Base-by-base conservation (phyloP, 2,888 invertebrate genomes). In the Aspidiotus rigidus region DNA sequence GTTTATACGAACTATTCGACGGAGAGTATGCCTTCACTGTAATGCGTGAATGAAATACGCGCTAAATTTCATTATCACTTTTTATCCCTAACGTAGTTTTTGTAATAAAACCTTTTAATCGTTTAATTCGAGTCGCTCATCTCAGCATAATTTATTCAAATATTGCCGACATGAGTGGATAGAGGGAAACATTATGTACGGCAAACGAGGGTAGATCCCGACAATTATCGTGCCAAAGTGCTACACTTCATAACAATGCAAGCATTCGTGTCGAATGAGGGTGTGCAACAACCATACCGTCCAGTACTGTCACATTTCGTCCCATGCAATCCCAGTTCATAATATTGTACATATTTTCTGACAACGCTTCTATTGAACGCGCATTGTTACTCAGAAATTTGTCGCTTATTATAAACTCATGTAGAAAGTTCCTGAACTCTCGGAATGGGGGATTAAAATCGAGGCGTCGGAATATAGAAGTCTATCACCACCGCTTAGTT, bases 31-130 rank as follows among this genome's bases (percentile, higher is more conserved):
- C 28, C 28, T 28, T 3, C 28, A 28, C 2, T 28, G 28, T 28
- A 28, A 3, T 49, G 10, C 49, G 49, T n/a, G 49, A 13, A 49
- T 49, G 6, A 49, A 49, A 49, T n/a, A 49, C 49, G 49, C 49
- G n/a, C 49, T 49, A 49, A 49, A 49, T 49, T 49, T 49, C 49
- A 49, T 49, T 49, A 49, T 49, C 49, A 49, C 49, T 49, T 49
- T 49, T 49, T 49, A 13, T 13, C n/a, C 49, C 49, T n/a, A 13
- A 49, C 49, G n/a, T 28, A 28, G 5, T 28, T n/a, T 49, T n/a
- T 11, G 49, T 49, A 49, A 49, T 49, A 49, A 49, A 49, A 49
- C 49, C 49, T 49, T 49, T 49, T 49, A 49, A 49, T 49, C 49
- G 49, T 49, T 49, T 49, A 49, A 49, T 49, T 49, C 49, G 49